phyloP scores from a whole-genome alignment of 2,888 invertebrate species.

The Oscheius onirici region DNA sequence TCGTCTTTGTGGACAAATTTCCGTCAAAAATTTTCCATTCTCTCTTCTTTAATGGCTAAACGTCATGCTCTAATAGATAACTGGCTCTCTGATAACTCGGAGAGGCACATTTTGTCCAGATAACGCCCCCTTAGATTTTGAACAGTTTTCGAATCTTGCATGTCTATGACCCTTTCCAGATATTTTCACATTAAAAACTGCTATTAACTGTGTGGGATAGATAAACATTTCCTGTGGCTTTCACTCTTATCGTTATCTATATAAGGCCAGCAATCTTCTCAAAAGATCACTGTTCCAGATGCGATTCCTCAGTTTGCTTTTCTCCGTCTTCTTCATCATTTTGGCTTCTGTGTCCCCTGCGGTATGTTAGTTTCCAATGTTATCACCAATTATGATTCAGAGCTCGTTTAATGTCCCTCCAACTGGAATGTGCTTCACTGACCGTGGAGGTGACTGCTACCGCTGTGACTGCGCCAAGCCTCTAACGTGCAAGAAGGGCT shows the following conservation, averaged over 20 bases:
- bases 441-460: slow-evolving; percentile 52
- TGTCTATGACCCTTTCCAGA: not conserved
- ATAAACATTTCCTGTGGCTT: not conserved
- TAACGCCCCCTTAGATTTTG: not conserved
- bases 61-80: no score
- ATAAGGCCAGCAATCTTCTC: not conserved
- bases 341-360: slow-evolving; percentile 33
- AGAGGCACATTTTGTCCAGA: not conserved
- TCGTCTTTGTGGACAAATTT: not conserved
- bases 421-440: slow-evolving; percentile 46
- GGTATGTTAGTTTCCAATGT: not conserved
- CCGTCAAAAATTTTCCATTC: not conserved
- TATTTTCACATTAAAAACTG: not conserved
- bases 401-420: slow-evolving; percentile 53
- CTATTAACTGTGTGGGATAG: not conserved
- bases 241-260: not conserved
- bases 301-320: slow-evolving; percentile 39
- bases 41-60: no score
- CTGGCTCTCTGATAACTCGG: not conserved
- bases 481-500: slow-evolving; percentile 51
- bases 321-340: slow-evolving; percentile 37
- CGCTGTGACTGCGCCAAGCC: slow-evolving; percentile 54
- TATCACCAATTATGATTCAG: slow-evolving; percentile 19
- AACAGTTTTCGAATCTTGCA: not conserved
- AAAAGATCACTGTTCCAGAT: slow-evolving; percentile 21